Evolutionary conservation across 1,140 invertebrate species (phyloP).

Genomic region (Trichomalopsis sarcophagae): DNA sequence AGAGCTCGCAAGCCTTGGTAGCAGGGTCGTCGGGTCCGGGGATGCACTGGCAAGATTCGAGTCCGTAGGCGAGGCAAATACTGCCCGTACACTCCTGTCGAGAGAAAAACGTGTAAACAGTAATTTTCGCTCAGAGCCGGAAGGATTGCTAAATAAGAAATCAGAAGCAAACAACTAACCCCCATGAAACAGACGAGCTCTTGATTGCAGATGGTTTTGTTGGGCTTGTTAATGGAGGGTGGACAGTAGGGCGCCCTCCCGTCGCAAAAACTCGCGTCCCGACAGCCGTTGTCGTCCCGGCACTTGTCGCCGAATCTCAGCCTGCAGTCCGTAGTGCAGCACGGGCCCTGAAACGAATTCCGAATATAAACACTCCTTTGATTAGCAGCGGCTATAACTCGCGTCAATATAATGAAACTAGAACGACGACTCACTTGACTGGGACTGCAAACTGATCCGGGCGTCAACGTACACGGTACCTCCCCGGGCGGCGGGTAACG

Average conservation of each 20-base stretch:
- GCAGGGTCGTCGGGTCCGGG: slow-evolving; percentile 84
- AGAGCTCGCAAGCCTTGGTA: slow-evolving; percentile 92
- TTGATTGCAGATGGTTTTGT: slow-evolving; percentile 95
- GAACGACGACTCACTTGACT: slow-evolving; percentile 79
- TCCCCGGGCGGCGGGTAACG: slow-evolving; percentile 84
- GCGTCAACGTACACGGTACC: slow-evolving; percentile 88
- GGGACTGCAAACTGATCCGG: slow-evolving; percentile 86
- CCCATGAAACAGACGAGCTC: slow-evolving; percentile 97
- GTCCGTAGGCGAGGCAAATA: slow-evolving; percentile 93
- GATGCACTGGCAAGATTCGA: slow-evolving; percentile 97
- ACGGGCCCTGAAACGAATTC: slow-evolving; percentile 86
- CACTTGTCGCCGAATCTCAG: slow-evolving; percentile 92
- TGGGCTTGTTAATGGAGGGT: slow-evolving; percentile 92
- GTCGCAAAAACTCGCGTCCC: slow-evolving; percentile 92
- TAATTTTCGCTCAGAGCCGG: slow-evolving; percentile 32
- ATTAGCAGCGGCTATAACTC: not conserved
- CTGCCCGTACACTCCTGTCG: slow-evolving; percentile 91
- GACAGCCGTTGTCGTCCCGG: slow-evolving; percentile 94
- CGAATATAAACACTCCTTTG: slow-evolving; percentile 56
- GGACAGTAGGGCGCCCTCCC: slow-evolving; percentile 90
- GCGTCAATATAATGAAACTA: not conserved
- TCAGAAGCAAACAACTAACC: slow-evolving; percentile 76
- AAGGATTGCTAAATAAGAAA: not conserved
- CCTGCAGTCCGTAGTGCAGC: slow-evolving; percentile 92
- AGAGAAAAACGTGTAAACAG: slow-evolving; percentile 56